Percentiles rank a stretch among this genome's conserved stretches.
These are phyloP conservation scores for Sceliomorpha sp. DNA, from an alignment of 2,888 invertebrate species.

Conservation along the genomic window DNA sequence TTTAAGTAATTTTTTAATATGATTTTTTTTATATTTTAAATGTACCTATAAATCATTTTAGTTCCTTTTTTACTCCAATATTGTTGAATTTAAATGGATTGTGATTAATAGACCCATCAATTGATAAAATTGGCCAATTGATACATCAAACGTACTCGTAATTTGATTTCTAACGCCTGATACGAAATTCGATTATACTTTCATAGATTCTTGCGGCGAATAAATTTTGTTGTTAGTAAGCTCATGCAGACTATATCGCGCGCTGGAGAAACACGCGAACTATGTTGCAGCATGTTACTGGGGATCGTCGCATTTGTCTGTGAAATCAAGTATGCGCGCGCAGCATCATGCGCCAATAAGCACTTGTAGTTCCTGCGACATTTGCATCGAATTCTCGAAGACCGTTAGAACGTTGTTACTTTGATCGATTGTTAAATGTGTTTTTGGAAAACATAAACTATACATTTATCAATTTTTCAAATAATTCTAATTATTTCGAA, in stretches of 20 bases:
- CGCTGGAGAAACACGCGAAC: slow-evolving; percentile 31
- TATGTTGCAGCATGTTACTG: slow-evolving; percentile 32
- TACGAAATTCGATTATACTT: slow-evolving; percentile 8
- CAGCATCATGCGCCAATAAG: slow-evolving; percentile 37
- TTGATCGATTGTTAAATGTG: slow-evolving; percentile 4
- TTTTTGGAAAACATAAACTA: too few species aligned
- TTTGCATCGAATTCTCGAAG: slow-evolving; percentile 30
- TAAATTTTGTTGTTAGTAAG: slow-evolving; percentile 31
- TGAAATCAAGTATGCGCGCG: slow-evolving; percentile 38
- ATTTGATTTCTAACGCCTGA: slow-evolving; percentile 10
- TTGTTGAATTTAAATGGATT: too few species aligned
- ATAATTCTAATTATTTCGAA: too few species aligned
- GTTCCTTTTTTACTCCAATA: too few species aligned
- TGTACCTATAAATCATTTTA: too few species aligned
- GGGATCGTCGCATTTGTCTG: slow-evolving; percentile 37
- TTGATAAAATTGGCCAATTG: slow-evolving; percentile 5
- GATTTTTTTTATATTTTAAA: too few species aligned
- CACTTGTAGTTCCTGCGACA: slow-evolving; percentile 34
- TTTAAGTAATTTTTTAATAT: too few species aligned
- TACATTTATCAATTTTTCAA: too few species aligned
- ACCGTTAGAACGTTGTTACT: slow-evolving; percentile 14
- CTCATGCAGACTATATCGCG: slow-evolving; percentile 21
- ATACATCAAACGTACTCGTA: neutral
- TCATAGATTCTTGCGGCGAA: slow-evolving; percentile 22
- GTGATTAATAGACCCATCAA: too few species aligned